These are phyloP conservation scores for Morphnarchus princeps DNA, from an alignment of 2,113 vertebrate species.

Conservation along the genomic window DNA sequence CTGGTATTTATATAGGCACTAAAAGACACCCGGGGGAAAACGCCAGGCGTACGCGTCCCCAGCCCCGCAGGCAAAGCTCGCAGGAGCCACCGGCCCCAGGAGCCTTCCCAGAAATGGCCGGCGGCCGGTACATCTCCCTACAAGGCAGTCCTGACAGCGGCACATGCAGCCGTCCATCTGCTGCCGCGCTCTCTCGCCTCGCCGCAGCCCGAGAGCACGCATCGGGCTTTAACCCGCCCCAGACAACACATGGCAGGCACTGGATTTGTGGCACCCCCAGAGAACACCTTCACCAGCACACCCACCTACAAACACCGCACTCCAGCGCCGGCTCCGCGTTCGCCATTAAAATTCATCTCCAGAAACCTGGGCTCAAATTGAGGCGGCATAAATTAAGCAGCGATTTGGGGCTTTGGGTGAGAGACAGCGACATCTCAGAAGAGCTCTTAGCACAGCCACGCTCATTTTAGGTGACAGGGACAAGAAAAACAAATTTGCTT, in stretches of 20 bases:
- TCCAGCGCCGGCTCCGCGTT: not conserved
- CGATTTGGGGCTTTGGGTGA: not conserved
- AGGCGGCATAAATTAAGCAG: not conserved
- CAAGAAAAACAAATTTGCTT: not conserved
- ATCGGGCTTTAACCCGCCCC: not conserved
- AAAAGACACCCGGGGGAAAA: not conserved
- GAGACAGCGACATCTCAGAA: not conserved
- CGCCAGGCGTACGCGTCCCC: not conserved
- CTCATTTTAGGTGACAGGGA: not conserved
- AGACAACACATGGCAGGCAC: not conserved
- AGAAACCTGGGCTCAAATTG: not conserved
- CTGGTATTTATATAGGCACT: not conserved
- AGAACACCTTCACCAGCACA: not conserved
- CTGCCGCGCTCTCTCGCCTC: not conserved
- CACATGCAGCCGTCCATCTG: not conserved
- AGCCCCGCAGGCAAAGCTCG: not conserved
- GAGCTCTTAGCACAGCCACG: not conserved
- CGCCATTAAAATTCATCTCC: not conserved
- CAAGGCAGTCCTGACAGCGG: not conserved
- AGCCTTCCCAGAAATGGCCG: not conserved
- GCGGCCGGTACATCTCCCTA: not conserved
- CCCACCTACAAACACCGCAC: not conserved
- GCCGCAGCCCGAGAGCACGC: accelerated
- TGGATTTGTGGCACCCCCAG: not conserved
- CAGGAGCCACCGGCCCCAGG: not conserved